Evolutionary conservation across 2,113 vertebrate species (phyloP).

Genomic region (Triplophysa siluroides): DNA sequence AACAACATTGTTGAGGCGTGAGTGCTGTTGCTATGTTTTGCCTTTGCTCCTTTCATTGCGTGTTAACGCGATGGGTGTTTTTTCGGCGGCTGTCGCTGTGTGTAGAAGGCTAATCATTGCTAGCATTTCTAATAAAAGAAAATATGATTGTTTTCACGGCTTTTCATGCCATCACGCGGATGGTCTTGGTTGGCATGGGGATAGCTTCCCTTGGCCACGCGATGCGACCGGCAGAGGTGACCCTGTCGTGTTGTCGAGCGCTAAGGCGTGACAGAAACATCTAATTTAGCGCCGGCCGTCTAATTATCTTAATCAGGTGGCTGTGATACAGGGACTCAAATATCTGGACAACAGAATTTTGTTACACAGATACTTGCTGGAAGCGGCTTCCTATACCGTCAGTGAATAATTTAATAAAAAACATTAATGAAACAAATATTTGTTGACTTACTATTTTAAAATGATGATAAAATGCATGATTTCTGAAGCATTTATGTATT

Average conservation of each 20-base stretch:
- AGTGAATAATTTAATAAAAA: background rate
- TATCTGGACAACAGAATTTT: conserved; percentile 3
- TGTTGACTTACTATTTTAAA: too few species aligned
- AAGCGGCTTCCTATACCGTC: background rate
- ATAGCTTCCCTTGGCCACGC: conserved; percentile 53
- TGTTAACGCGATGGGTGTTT: conserved; percentile 44
- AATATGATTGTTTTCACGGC: conserved; percentile 62
- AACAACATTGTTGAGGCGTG: background rate
- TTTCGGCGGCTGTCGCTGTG: conserved; percentile 30
- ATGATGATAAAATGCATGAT: too few species aligned
- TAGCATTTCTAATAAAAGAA: conserved; percentile 65
- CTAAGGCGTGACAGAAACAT: conserved; percentile 33
- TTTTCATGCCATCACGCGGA: conserved; percentile 48
- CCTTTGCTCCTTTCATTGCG: conserved; percentile 55
- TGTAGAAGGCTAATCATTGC: conserved; percentile 40
- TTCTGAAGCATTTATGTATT: too few species aligned
- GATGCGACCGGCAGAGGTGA: conserved; percentile 49
- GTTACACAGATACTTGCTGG: background rate
- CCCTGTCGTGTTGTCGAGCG: conserved; percentile 45
- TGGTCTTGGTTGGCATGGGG: conserved; percentile 69
- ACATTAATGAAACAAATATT: too few species aligned
- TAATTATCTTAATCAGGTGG: conserved; percentile 35
- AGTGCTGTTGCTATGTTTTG: conserved; percentile 40
- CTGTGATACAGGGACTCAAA: conserved; percentile 25
- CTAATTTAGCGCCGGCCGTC: conserved; percentile 45